Evolutionary conservation across 2,113 vertebrate species (phyloP).

Genomic region (Chaenogobius annularis): DNA sequence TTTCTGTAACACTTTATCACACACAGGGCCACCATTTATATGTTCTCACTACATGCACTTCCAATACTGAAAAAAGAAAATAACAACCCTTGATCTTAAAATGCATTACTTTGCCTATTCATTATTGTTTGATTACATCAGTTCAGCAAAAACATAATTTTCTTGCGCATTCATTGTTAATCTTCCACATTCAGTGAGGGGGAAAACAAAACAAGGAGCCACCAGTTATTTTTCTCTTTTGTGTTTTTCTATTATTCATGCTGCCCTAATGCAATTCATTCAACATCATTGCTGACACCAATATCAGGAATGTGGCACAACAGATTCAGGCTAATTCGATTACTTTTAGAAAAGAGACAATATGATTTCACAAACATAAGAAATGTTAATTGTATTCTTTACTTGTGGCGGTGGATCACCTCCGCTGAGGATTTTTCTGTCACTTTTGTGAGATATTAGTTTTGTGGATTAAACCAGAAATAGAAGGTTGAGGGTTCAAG

Average conservation of each 20-base stretch:
- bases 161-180: not conserved
- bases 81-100: not conserved
- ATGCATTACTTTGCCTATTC: not conserved
- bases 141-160: not conserved
- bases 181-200: not conserved
- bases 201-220: not conserved
- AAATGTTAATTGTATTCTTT: not conserved
- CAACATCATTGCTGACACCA: not conserved
- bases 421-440: not conserved
- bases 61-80: not conserved
- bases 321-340: not conserved
- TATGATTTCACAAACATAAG: not conserved
- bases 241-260: not conserved
- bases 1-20: no score
- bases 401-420: not conserved
- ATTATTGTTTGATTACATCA: constrained; percentile 1
- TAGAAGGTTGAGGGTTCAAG: not conserved
- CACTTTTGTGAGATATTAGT: not conserved
- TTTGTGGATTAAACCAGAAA: not conserved
- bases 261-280: not conserved
- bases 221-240: not conserved
- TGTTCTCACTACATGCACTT: not conserved
- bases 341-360: not conserved
- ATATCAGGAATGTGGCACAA: not conserved
- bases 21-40: no score